Base-by-base conservation (phyloP, 2,113 vertebrate species). In the Erpornis zantholeuca region DNA sequence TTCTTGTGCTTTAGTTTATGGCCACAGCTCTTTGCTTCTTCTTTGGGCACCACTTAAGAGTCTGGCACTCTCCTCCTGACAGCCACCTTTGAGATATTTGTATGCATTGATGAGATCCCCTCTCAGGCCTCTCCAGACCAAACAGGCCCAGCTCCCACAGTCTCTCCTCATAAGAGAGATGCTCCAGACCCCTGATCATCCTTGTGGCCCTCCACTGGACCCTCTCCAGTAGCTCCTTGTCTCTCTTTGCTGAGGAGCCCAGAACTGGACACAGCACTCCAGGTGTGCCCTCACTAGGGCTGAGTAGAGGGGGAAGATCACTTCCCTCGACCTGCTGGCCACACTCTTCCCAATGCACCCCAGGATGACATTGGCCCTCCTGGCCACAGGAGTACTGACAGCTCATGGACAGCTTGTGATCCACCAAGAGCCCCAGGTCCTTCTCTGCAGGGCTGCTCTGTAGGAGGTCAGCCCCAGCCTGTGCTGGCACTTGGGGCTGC, bases 11-110 rank as follows among this genome's bases (percentile, higher is more conserved):
- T 33, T 19, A 44, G 6, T 60, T 69, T 38, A 24, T 4, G 12
- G 28, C 19, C 15, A 36, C 4, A 0, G 1, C 14, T 44, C 17
- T 17, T 35, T n/a, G n/a, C 7, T 8, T 24, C 24, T 8, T 20
- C 5, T 2, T 12, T 65, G 22, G 14, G 6, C 27, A 36, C 1
- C 36, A 36, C 33, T 77, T 27, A 16, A 65, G n/a, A 50, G 16
- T 18, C 31, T 59, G 31, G 8, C 19, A 19, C 12, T 2, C 4
- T 19, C 8, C 24, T 66, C 35, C 44, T 40, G 23, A 14, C 20
- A 49, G 4, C 1, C 20, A 7, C 5, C 15, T 49, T 16, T 29
- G 50, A 56, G 35, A 35, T 35, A 28, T 29, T 75, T 57, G 3
- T 20, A 1, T 29, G 12, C 12, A 57, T 7, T 40, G 12, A 16